These are phyloP conservation scores for Cepphus grylle DNA, from an alignment of 2,113 vertebrate genomes.

Conservation along the genomic window DNA sequence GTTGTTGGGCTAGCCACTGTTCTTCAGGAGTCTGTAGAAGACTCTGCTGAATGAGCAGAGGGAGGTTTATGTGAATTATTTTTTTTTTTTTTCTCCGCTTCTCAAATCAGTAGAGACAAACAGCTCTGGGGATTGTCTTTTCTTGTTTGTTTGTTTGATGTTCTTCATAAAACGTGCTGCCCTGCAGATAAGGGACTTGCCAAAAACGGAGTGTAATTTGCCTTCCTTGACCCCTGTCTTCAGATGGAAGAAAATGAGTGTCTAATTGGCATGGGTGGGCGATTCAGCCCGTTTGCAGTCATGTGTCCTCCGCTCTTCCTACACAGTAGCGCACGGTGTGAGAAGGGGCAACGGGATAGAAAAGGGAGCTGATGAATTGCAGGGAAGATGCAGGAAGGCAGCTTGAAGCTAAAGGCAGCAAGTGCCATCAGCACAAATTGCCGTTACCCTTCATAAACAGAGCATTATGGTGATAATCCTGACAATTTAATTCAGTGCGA, in stretches of 20 bases:
- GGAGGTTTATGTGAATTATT: background rate
- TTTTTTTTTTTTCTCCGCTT: background rate
- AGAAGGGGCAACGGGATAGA: background rate
- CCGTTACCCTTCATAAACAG: constrained; percentile 74
- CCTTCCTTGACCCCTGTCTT: background rate
- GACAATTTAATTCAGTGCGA: constrained; percentile 82
- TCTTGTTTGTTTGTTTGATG: background rate
- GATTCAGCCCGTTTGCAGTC: background rate
- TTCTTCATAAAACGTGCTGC: background rate
- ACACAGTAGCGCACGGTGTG: background rate
- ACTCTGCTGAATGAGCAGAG: background rate
- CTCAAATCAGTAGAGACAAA: background rate
- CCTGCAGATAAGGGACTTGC: background rate
- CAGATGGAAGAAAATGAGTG: background rate
- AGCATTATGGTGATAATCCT: constrained; percentile 78
- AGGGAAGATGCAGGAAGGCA: constrained; percentile 81
- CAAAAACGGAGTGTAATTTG: background rate
- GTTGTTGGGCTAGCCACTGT: background rate
- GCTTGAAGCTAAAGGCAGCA: constrained; percentile 76
- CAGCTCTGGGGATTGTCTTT: background rate
- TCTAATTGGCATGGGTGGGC: background rate
- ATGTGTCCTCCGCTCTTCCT: background rate
- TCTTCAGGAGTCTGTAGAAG: background rate
- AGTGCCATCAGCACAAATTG: constrained; percentile 82
- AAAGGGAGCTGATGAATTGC: constrained; percentile 80